Evolutionary conservation across 2,888 invertebrate species (phyloP).

Genomic region (Eupsilia transversa): DNA sequence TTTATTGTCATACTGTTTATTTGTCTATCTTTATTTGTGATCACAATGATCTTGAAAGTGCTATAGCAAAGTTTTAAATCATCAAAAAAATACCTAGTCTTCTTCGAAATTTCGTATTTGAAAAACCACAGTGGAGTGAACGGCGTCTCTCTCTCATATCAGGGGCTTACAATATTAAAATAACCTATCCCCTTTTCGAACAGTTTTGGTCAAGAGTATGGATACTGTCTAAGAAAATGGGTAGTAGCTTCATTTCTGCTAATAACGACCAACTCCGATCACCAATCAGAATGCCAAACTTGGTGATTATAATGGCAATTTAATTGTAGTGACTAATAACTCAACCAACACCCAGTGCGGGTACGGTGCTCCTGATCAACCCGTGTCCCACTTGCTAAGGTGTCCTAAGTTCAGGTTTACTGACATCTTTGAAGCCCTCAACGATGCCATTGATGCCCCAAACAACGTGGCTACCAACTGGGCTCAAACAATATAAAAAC

Average conservation of each 20-base stretch:
- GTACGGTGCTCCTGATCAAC: too few species aligned
- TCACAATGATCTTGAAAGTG: too few species aligned
- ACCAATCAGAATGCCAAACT: background rate
- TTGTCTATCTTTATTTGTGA: background rate
- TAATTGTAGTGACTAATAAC: background rate
- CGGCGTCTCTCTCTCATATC: background rate
- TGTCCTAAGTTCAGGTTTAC: too few species aligned
- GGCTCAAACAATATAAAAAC: too few species aligned
- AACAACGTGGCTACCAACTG: too few species aligned
- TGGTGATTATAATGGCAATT: background rate
- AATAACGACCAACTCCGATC: background rate
- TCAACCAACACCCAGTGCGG: too few species aligned
- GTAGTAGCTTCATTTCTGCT: background rate
- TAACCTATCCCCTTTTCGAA: background rate
- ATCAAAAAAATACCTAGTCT: background rate
- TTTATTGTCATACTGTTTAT: background rate
- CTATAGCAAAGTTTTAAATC: background rate
- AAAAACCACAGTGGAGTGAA: background rate
- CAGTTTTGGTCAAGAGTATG: background rate
- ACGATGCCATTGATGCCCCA: too few species aligned
- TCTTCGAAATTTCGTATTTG: background rate
- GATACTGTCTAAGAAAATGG: background rate
- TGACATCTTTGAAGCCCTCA: too few species aligned
- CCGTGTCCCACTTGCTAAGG: too few species aligned
- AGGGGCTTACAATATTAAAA: background rate